A percentile compares a stretch with the other conserved stretches of the same genome.
Evolutionary conservation across 1,140 invertebrate genomes (phyloP).

Genomic region (Whitmania pigra): DNA sequence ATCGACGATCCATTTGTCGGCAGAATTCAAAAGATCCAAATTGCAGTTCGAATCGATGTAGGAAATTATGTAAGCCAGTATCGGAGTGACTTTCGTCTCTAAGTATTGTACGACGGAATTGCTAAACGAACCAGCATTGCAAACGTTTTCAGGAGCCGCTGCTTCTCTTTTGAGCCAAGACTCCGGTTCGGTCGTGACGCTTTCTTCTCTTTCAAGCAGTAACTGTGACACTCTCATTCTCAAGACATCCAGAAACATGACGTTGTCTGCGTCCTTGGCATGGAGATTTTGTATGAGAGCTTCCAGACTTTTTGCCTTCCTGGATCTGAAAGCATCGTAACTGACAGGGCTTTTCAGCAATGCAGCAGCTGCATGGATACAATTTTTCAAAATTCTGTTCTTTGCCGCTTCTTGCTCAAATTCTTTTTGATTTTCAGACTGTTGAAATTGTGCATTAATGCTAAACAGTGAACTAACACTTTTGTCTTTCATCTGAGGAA

Average conservation of each 20-base stretch:
- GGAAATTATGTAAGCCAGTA: slow-evolving; percentile 31
- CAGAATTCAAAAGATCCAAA: slow-evolving; percentile 28
- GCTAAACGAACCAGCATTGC: slow-evolving; percentile 33
- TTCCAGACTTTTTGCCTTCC: no score
- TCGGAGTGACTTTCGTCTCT: slow-evolving; percentile 30
- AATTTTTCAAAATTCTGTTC: slow-evolving; percentile 19
- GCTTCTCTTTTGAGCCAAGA: slow-evolving; percentile 31
- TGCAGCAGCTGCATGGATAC: slow-evolving; percentile 29
- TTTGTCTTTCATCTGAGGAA: slow-evolving; percentile 26
- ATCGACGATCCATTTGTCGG: slow-evolving; percentile 22
- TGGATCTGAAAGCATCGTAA: no score
- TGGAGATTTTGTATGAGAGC: background rate
- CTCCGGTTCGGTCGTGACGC: slow-evolving; percentile 1
- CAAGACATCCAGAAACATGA: slow-evolving; percentile 18
- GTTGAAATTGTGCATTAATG: slow-evolving; percentile 7
- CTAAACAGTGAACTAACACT: slow-evolving; percentile 27
- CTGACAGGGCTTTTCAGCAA: slow-evolving; percentile 28
- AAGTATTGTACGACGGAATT: slow-evolving; percentile 29
- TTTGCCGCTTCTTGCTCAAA: slow-evolving; percentile 7
- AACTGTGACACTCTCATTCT: slow-evolving; percentile 24
- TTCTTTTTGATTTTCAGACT: background rate
- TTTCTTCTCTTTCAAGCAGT: slow-evolving; percentile 29
- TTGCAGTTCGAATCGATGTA: slow-evolving; percentile 32
- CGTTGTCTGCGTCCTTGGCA: background rate
- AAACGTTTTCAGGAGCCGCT: slow-evolving; percentile 28